Evolutionary conservation across 2,113 vertebrate genomes (phyloP), one percentile per base, ranked within the genome.

Genomic region (Tiliqua scincoides): DNA sequence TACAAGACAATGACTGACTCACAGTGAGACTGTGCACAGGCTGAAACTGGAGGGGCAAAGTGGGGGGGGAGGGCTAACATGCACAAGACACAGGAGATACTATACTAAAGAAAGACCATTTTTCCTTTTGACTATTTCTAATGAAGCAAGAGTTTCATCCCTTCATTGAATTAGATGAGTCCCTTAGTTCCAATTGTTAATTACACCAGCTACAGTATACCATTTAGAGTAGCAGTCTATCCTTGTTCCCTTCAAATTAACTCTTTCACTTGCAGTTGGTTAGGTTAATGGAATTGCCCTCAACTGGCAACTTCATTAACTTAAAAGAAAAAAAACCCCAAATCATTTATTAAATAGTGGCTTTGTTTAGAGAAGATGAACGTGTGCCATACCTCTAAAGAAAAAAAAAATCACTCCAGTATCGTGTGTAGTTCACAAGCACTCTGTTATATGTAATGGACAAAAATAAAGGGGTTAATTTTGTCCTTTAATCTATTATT

Each of bases 391-490:
- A 21, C 92, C 78, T 63, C 59, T 61, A 48, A 37, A 74, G 93
- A 78, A 77, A 48, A 37, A 74, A 93, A 76, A 77, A 80, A 90
- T 74, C 59, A 80, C 61, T 63, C 40, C 63, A 23, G 72, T 92
- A 92, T 90, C 88, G 71, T 6, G 87, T 92, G 86, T 85, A 94
- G 93, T 0, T 32, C 63, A 48, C 81, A 88, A 85, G n/a, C 91
- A 93, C 86, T 95, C 79, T 14, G 0, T 82, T 92, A 73, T 32
- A n/a, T 86, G 70, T 73, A 79, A 74, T 77, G 78, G 72, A 6
- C 48, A 88, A 94, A 95, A 94, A 94, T 89, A 93, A 92, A 96
- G 95, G 93, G 93, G 95, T 96, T 97, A 96, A 96, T 95, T 91
- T 94, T 91, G 90, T 94, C 87, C 88, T 95, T 79, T 95, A 92